Evolutionary conservation across 2,888 invertebrate genomes (phyloP).

Genomic region (Teinopalpus imperialis): DNA sequence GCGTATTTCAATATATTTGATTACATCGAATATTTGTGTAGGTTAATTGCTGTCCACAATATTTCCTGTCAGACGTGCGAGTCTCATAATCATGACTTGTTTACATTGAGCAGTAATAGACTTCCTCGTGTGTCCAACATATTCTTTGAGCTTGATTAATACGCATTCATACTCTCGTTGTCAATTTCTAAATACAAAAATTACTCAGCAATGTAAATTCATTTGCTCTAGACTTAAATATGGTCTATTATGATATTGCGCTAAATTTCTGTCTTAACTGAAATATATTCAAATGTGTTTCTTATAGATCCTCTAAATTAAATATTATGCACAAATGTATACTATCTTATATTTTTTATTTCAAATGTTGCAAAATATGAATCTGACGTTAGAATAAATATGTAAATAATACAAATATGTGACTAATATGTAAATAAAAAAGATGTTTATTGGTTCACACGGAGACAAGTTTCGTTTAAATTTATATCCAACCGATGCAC

Average conservation of each 20-base stretch:
- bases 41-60: neutral
- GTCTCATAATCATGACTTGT: conserved; percentile 4
- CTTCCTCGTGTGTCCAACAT: conserved; percentile 12
- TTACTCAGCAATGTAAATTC: too few species aligned
- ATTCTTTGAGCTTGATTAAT: conserved; percentile 1
- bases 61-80: conserved; percentile 4
- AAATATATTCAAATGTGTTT: too few species aligned
- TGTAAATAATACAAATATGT: neutral
- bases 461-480: conserved; percentile 17
- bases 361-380: too few species aligned
- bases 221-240: too few species aligned
- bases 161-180: neutral
- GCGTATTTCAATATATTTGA: too few species aligned
- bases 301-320: too few species aligned
- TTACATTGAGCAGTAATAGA: conserved; percentile 19
- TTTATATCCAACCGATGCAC: conserved; percentile 17
- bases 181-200: too few species aligned
- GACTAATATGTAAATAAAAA: neutral
- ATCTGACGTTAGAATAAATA: too few species aligned
- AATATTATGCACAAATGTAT: too few species aligned
- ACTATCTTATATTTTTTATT: neutral
- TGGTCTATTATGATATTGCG: too few species aligned
- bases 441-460: conserved; percentile 2
- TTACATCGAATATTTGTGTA: neutral
- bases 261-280: too few species aligned